A percentile compares a stretch with the other conserved stretches of the same genome.
These are phyloP conservation scores for Papilio polyxenes DNA, from an alignment of 1,140 invertebrate species.

Conservation along the genomic window DNA sequence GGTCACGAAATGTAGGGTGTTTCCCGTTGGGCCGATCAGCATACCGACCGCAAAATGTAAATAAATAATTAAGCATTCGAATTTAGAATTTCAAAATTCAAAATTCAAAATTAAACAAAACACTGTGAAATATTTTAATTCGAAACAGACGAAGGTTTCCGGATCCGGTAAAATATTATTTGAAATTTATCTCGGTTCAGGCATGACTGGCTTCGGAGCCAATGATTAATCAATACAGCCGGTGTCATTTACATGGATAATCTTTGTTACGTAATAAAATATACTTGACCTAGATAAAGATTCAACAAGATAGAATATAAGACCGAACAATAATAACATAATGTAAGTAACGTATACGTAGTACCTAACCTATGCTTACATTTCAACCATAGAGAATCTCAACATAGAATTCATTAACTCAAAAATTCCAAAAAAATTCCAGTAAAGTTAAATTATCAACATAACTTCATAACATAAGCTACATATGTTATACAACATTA, in stretches of 20 bases:
- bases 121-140: background rate
- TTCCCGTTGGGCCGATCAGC: no score
- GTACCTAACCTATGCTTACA: no score
- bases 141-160: background rate
- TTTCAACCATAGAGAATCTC: no score
- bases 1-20: no score
- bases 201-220: constrained; percentile 9
- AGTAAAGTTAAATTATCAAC: no score
- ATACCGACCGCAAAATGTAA: background rate
- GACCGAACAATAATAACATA: background rate
- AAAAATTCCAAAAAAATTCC: no score
- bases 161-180: constrained; percentile 21
- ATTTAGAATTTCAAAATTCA: constrained; percentile 4
- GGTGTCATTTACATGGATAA: constrained; percentile 23
- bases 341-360: no score
- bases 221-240: constrained; percentile 5
- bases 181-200: constrained; percentile 25
- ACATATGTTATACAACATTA: no score
- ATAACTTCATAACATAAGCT: no score
- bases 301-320: background rate
- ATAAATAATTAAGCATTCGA: background rate
- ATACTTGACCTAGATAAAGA: constrained; percentile 3
- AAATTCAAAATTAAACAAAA: background rate
- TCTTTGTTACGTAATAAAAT: background rate
- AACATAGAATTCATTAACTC: no score